Evolutionary conservation across 35 echinoderm and acorn worm species (phyloP).

Genomic region (Patiria miniata): DNA sequence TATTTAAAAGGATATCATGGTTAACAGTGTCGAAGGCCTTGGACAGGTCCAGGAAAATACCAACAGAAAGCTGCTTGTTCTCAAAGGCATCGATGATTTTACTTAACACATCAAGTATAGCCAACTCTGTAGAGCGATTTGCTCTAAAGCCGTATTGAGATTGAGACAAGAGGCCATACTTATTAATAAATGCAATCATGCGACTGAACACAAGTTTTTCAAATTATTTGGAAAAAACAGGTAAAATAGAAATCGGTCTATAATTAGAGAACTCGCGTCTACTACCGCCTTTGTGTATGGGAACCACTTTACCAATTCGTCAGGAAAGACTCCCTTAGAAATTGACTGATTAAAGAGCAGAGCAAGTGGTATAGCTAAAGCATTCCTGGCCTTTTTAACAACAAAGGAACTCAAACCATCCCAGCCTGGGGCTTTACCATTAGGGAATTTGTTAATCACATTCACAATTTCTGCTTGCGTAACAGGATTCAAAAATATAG

Average conservation of each 20-base stretch:
- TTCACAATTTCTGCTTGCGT: neutral
- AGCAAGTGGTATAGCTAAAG: slow-evolving; percentile 13
- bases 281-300: too few relatives aligned
- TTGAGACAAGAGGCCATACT: neutral
- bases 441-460: neutral
- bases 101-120: neutral
- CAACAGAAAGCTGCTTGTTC: neutral
- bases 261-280: too few relatives aligned
- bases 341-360: neutral
- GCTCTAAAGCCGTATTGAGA: slow-evolving; percentile 36
- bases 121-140: neutral
- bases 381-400: slow-evolving; percentile 3
- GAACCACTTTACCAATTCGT: too few relatives aligned
- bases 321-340: too few relatives aligned
- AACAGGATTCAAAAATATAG: neutral
- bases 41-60: slow-evolving; percentile 61
- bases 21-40: slow-evolving; percentile 75
- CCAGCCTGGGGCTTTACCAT: slow-evolving; percentile 14
- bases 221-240: too few relatives aligned
- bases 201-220: too few relatives aligned
- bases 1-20: slow-evolving; percentile 59
- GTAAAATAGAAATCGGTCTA: too few relatives aligned
- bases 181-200: slow-evolving; percentile 2
- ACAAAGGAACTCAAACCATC: neutral
- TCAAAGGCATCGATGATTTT: slow-evolving; percentile 36